Conservation (phyloP, 1,140 invertebrate species). For the Apis laboriosa region DNA sequence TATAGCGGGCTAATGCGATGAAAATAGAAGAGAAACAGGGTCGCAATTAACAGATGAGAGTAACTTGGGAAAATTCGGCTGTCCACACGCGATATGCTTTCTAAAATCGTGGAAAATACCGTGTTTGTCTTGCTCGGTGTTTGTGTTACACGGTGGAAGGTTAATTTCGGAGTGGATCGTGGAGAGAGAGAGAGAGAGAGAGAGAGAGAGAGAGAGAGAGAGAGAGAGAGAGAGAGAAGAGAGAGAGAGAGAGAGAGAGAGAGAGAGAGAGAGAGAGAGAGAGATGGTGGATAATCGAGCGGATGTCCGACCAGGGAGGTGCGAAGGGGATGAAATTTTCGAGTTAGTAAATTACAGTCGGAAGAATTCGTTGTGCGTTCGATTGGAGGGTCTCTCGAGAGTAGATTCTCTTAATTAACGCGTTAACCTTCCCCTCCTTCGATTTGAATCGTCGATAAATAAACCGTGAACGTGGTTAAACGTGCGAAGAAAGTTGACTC, state of each 20-base stretch:
- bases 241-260: neutral
- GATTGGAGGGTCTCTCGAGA: no score
- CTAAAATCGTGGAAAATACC: conserved; percentile 17
- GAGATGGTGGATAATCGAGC: neutral
- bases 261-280: neutral
- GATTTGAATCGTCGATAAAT: neutral
- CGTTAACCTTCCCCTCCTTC: no score
- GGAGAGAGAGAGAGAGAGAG: neutral
- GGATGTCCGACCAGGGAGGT: neutral
- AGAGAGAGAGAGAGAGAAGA: neutral
- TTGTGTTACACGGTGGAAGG: neutral
- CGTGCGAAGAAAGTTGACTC: neutral
- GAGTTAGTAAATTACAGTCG: neutral
- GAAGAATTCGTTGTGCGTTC: no score
- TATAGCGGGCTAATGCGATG: neutral
- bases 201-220: neutral
- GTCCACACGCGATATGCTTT: conserved; percentile 9
- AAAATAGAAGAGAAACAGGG: neutral
- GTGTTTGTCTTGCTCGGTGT: conserved; percentile 1
- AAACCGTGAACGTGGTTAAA: neutral
- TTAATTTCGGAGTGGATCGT: neutral
- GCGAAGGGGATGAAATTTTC: neutral
- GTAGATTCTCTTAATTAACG: neutral
- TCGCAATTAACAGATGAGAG: conserved; percentile 8
- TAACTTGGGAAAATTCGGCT: neutral